Conservation (phyloP, 1,140 invertebrate genomes). For the Eulimnadia texana region DNA sequence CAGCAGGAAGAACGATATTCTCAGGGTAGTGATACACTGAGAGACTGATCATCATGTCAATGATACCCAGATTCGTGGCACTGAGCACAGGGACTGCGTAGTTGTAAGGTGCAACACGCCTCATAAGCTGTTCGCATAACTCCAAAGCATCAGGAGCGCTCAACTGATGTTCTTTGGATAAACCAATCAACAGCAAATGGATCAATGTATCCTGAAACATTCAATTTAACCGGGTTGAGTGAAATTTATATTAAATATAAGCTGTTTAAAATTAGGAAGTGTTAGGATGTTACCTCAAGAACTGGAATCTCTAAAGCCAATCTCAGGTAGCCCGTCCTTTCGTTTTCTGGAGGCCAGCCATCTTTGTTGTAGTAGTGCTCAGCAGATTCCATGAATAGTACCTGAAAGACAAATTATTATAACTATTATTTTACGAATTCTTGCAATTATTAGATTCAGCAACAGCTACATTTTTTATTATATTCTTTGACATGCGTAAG, state of each 20-base stretch:
- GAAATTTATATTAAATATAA: background rate
- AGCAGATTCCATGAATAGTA: slow-evolving; percentile 65
- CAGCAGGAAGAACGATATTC: slow-evolving; percentile 70
- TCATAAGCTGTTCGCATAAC: slow-evolving; percentile 65
- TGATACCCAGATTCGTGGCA: slow-evolving; percentile 67
- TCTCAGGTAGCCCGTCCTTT: slow-evolving; percentile 58
- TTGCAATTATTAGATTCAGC: too few species aligned
- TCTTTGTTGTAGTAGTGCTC: slow-evolving; percentile 84
- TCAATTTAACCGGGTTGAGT: too few species aligned
- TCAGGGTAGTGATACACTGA: slow-evolving; percentile 84
- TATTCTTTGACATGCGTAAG: too few species aligned
- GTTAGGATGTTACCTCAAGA: slow-evolving; percentile 20
- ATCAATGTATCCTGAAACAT: slow-evolving; percentile 60
- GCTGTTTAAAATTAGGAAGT: background rate
- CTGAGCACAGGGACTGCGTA: slow-evolving; percentile 35
- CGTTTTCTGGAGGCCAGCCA: slow-evolving; percentile 84
- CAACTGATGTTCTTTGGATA: slow-evolving; percentile 70
- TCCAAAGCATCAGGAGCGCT: slow-evolving; percentile 68
- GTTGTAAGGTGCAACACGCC: slow-evolving; percentile 52
- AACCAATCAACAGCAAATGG: slow-evolving; percentile 62
- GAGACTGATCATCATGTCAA: slow-evolving; percentile 78
- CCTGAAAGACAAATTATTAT: slow-evolving; percentile 27
- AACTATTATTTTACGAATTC: too few species aligned
- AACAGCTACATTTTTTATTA: too few species aligned
- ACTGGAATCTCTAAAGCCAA: slow-evolving; percentile 76